Evolutionary conservation across 1,140 invertebrate genomes (phyloP).

Genomic region (Zaprionus capensis): DNA sequence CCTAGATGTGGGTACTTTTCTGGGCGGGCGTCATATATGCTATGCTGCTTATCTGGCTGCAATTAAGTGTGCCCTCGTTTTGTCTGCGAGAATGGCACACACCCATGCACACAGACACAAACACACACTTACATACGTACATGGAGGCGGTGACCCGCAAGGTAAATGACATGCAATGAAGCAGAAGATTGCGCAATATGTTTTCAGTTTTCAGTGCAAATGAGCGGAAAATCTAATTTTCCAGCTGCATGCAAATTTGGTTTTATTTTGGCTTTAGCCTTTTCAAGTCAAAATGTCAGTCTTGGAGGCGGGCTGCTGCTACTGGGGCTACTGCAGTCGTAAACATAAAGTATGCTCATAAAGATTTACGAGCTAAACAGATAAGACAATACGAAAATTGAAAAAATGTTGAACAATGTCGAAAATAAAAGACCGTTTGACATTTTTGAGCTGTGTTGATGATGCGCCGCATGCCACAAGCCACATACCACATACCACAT

Average conservation of each 20-base stretch:
- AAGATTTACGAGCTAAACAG: constrained; percentile 32
- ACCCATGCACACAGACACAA: constrained; percentile 18
- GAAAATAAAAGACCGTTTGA: constrained; percentile 42
- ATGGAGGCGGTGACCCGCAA: neutral
- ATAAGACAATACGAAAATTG: constrained; percentile 31
- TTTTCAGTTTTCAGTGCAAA: constrained; percentile 60
- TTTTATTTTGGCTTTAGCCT: constrained; percentile 19
- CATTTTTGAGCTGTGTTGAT: constrained; percentile 40
- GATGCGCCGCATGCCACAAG: constrained; percentile 34
- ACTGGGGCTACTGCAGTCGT: constrained; percentile 41
- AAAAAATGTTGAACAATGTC: constrained; percentile 26
- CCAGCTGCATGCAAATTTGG: constrained; percentile 64
- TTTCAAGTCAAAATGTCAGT: constrained; percentile 66
- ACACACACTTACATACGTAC: neutral
- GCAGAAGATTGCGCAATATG: constrained; percentile 78
- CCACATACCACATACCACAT: constrained; percentile 30
- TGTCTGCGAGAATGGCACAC: constrained; percentile 35
- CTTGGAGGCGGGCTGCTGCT: constrained; percentile 13
- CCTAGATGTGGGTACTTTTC: constrained; percentile 1
- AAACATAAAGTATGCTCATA: constrained; percentile 33
- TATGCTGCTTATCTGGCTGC: constrained; percentile 23
- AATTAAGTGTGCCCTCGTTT: constrained; percentile 43
- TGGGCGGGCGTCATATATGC: constrained; percentile 19
- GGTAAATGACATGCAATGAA: constrained; percentile 61
- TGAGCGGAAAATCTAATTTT: constrained; percentile 78